Evolutionary conservation across 2,113 vertebrate genomes (phyloP).

Genomic region (Gasterosteus nipponicus): DNA sequence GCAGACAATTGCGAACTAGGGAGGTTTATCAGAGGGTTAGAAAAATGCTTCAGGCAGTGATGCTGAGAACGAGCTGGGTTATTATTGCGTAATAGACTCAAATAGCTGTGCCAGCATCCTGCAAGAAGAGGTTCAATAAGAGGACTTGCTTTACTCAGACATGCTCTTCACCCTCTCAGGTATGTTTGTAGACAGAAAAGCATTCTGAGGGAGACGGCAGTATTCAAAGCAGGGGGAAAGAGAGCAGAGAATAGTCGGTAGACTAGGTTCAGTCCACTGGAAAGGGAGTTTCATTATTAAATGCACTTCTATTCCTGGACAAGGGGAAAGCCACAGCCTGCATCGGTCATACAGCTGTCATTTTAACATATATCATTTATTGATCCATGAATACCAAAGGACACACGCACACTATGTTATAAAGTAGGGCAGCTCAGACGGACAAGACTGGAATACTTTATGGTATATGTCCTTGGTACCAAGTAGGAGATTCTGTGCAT

Average conservation of each 20-base stretch:
- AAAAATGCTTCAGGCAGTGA: conserved; percentile 8
- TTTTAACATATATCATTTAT: conserved; percentile 49
- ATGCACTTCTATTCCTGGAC: conserved; percentile 24
- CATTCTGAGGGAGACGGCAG: conserved; percentile 4
- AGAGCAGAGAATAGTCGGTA: background rate
- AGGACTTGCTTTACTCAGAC: conserved; percentile 54
- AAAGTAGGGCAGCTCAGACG: background rate
- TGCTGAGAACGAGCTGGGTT: conserved; percentile 27
- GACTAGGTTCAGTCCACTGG: conserved; percentile 8
- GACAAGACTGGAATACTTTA: background rate
- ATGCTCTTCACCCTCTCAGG: conserved; percentile 25
- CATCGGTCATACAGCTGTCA: conserved; percentile 31
- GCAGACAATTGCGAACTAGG: background rate
- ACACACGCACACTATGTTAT: background rate
- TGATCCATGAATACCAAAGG: conserved; percentile 7
- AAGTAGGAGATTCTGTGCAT: background rate
- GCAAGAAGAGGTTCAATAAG: conserved; percentile 45
- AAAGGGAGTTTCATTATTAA: conserved; percentile 49
- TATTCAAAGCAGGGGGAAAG: conserved; percentile 6
- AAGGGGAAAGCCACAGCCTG: conserved; percentile 10
- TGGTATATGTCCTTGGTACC: background rate
- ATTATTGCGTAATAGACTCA: conserved; percentile 56
- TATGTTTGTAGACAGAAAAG: conserved; percentile 39
- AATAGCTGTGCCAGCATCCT: conserved; percentile 61
- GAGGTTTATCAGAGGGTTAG: background rate